These are phyloP conservation scores for Oconnorella tubifera DNA, from an alignment of 2,888 invertebrate species.

Conservation along the genomic window DNA sequence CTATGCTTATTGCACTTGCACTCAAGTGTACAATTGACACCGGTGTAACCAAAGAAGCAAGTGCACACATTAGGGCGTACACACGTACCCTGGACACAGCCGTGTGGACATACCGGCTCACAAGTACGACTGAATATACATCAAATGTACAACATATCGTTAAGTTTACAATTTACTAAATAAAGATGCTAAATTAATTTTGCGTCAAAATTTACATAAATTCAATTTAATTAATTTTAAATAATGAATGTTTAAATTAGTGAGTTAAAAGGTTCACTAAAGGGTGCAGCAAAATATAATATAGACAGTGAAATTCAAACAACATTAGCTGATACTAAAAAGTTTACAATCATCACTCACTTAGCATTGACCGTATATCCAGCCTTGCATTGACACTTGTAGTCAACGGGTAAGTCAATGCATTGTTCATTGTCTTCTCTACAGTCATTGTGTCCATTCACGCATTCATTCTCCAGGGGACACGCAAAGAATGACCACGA, in stretches of 20 bases:
- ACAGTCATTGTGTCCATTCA: constrained; percentile 85
- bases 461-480: constrained; percentile 89
- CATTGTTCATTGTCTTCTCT: constrained; percentile 81
- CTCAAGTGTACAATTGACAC: constrained; percentile 86
- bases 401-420: constrained; percentile 72
- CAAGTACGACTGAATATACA: constrained; percentile 37
- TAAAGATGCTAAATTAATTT: too few species aligned
- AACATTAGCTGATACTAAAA: too few species aligned
- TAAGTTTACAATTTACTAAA: too few species aligned
- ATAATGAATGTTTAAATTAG: too few species aligned
- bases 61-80: constrained; percentile 61
- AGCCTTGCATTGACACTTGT: constrained; percentile 71
- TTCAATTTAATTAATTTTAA: too few species aligned
- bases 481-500: constrained; percentile 85
- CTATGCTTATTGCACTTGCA: constrained; percentile 94
- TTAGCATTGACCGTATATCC: constrained; percentile 47
- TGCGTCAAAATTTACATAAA: too few species aligned
- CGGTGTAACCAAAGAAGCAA: constrained; percentile 92
- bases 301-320: too few species aligned
- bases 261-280: too few species aligned
- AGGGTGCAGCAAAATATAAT: too few species aligned
- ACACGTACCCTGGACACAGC: constrained; percentile 54
- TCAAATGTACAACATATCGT: not conserved
- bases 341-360: constrained; percentile 16
- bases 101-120: constrained; percentile 54